A percentile compares a stretch with the other conserved stretches of the same genome.
These are phyloP conservation scores for Euura saliciscinereae DNA, from an alignment of 1,140 invertebrate genomes.

Conservation along the genomic window DNA sequence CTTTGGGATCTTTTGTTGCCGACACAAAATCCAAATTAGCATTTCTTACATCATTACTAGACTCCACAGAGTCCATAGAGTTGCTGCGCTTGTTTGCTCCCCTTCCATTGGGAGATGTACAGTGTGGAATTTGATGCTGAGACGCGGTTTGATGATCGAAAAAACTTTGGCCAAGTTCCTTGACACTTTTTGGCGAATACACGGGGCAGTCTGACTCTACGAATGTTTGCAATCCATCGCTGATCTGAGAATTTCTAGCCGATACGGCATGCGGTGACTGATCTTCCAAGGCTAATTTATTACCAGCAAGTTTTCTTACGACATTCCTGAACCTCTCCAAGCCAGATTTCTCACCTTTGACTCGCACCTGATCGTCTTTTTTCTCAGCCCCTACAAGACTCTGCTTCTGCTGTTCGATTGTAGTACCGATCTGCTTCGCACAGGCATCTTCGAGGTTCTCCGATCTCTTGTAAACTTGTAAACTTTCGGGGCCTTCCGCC, in stretches of 20 bases:
- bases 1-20: background rate
- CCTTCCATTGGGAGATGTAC: background rate
- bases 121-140: background rate
- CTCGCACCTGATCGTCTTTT: conserved; percentile 19
- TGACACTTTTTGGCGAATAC: conserved; percentile 22
- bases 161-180: background rate
- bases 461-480: conserved; percentile 25
- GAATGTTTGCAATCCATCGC: conserved; percentile 24
- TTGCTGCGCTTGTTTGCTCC: background rate
- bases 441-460: conserved; percentile 37
- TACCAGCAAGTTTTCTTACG: background rate
- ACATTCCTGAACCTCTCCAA: conserved; percentile 7
- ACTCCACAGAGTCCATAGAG: background rate
- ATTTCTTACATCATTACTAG: background rate
- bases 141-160: conserved; percentile 19
- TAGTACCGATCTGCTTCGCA: conserved; percentile 27
- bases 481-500: background rate
- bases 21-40: background rate
- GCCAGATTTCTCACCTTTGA: conserved; percentile 18
- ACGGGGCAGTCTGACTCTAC: conserved; percentile 18
- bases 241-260: background rate
- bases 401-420: conserved; percentile 8
- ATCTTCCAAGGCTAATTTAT: background rate
- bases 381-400: background rate
- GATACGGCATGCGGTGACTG: background rate